Evolutionary conservation across 2,113 vertebrate species (phyloP).

Genomic region (Plestiodon gilberti): DNA sequence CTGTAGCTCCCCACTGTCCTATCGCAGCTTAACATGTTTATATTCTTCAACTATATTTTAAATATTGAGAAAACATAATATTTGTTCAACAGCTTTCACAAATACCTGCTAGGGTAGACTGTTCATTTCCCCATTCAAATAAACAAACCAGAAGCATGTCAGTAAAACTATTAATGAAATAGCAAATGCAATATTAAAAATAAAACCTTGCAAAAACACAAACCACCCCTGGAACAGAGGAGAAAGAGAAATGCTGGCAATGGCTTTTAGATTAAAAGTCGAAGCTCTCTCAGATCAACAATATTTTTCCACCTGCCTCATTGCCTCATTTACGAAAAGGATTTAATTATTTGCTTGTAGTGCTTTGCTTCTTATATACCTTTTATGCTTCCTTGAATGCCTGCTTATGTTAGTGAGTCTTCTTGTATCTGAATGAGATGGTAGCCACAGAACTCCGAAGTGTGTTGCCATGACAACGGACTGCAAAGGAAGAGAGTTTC

Average conservation of each 20-base stretch:
- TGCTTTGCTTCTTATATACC: background rate
- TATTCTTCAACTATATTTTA: too few species aligned
- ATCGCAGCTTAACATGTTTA: too few species aligned
- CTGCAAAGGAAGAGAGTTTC: constrained; percentile 10
- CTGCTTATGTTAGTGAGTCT: background rate
- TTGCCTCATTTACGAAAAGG: background rate
- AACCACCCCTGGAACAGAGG: too few species aligned
- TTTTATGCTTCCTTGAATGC: background rate
- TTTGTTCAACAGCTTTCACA: background rate
- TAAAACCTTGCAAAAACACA: too few species aligned
- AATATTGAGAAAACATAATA: too few species aligned
- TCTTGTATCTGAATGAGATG: constrained; percentile 19
- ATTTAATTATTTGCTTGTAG: background rate
- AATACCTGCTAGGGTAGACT: background rate
- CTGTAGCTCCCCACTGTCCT: too few species aligned
- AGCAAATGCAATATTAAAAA: background rate
- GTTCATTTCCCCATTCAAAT: background rate
- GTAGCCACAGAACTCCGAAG: background rate
- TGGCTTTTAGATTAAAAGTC: background rate
- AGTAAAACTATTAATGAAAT: background rate
- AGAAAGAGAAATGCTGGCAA: background rate
- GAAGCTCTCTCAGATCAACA: background rate
- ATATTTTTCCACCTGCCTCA: background rate
- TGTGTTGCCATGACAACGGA: constrained; percentile 24
- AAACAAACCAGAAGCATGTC: background rate